Conservation (phyloP, 1,140 invertebrate species). For the Agrilus planipennis region DNA sequence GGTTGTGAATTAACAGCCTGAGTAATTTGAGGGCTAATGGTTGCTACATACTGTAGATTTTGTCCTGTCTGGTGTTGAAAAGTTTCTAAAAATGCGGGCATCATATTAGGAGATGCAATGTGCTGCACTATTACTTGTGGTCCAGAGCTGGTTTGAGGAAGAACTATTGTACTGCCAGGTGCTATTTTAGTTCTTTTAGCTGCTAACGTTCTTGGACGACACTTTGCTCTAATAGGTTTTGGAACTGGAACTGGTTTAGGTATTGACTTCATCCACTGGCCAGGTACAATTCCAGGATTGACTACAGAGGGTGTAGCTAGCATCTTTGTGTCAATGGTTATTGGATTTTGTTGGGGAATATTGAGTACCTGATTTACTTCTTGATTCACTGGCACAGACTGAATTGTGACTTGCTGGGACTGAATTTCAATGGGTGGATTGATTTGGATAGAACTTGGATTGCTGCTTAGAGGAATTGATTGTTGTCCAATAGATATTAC, state of each 20-base stretch:
- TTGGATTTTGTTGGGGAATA: constrained; percentile 18
- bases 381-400: constrained; percentile 19
- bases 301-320: constrained; percentile 14
- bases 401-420: constrained; percentile 22
- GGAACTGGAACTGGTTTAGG: constrained; percentile 14
- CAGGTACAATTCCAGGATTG: constrained; percentile 19
- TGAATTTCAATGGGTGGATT: constrained; percentile 20
- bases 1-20: constrained; percentile 18
- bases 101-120: constrained; percentile 48
- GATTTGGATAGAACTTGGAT: constrained; percentile 9
- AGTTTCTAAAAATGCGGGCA: constrained; percentile 55
- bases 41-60: constrained; percentile 58
- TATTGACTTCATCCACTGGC: constrained; percentile 19
- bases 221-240: constrained; percentile 16
- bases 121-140: constrained; percentile 47
- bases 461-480: constrained; percentile 14
- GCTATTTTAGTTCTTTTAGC: constrained; percentile 13
- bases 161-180: constrained; percentile 8
- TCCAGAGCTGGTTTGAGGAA: constrained; percentile 35
- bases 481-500: constrained; percentile 6
- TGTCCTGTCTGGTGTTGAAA: constrained; percentile 51
- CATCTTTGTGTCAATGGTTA: constrained; percentile 20
- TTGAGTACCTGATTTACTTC: constrained; percentile 18
- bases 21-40: constrained; percentile 43
- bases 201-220: constrained; percentile 17